Conservation (phyloP, 2,113 vertebrate genomes). For the Grantiella picta region DNA sequence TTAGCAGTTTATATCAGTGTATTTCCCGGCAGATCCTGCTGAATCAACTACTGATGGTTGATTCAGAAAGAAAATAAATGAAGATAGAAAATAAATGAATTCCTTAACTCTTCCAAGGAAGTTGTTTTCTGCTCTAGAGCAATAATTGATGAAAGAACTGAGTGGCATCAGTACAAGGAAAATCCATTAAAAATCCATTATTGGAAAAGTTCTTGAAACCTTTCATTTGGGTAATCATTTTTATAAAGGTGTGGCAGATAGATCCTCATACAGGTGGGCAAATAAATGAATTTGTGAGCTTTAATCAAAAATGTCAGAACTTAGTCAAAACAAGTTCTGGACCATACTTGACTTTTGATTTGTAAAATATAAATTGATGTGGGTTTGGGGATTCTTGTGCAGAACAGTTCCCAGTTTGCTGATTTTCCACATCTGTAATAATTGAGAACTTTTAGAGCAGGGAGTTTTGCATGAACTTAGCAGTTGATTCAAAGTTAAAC, state of each 20-base stretch:
- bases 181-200: neutral
- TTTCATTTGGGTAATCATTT: neutral
- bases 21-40: neutral
- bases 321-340: neutral
- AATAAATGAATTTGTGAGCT: neutral
- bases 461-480: neutral
- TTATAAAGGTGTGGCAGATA: neutral
- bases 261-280: neutral
- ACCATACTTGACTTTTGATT: neutral
- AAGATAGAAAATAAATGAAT: neutral
- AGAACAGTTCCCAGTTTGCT: neutral
- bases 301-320: neutral
- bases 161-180: neutral
- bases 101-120: neutral
- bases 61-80: too few relatives aligned
- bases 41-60: neutral
- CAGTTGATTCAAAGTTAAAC: slow-evolving; percentile 16
- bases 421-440: neutral
- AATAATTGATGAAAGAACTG: neutral
- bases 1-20: neutral
- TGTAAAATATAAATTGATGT: neutral
- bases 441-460: neutral
- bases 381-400: neutral
- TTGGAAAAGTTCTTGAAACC: neutral
- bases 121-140: neutral